Evolutionary conservation across 92 coral and sea anemone species (phyloP).

Genomic region (Umimayanthus kanabou): DNA sequence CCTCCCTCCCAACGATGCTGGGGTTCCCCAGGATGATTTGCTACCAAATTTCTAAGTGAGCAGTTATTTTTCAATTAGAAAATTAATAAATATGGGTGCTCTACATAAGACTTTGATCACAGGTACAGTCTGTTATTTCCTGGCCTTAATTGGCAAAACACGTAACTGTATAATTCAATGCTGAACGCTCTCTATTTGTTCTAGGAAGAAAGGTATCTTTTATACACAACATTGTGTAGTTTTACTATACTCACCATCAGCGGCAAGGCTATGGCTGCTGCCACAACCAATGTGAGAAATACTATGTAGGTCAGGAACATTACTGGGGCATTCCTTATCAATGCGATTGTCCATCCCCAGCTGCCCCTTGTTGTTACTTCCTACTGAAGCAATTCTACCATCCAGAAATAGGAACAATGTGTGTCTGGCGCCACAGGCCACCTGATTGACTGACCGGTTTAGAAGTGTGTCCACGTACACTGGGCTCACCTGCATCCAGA

Average conservation of each 20-base stretch:
- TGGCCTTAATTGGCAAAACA: too few relatives aligned
- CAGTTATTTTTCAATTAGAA: too few relatives aligned
- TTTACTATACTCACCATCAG: constrained; percentile 74
- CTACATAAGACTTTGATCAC: too few relatives aligned
- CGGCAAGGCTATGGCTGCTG: constrained; percentile 85
- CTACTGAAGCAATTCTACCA: constrained; percentile 93
- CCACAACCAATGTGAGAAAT: constrained; percentile 82
- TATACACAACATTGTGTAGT: background rate
- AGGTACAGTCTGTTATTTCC: too few relatives aligned
- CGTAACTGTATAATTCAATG: too few relatives aligned
- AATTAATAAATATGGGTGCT: too few relatives aligned
- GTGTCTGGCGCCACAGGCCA: constrained; percentile 98
- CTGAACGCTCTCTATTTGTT: too few relatives aligned
- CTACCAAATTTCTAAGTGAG: too few relatives aligned
- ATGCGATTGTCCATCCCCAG: constrained; percentile 73
- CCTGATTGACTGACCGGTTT: constrained; percentile 74
- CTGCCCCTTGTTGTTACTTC: constrained; percentile 89
- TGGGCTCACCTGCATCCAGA: constrained; percentile 66
- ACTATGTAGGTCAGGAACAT: constrained; percentile 62
- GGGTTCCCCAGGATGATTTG: too few relatives aligned
- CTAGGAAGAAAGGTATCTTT: too few relatives aligned
- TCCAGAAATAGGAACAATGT: constrained; percentile 78
- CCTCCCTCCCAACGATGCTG: too few relatives aligned
- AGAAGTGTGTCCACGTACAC: constrained; percentile 86
- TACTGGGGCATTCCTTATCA: constrained; percentile 74